These are phyloP conservation scores for Tympanoctomys barrerae DNA, from an alignment of 2,797 vertebrate genomes.

Conservation along the genomic window DNA sequence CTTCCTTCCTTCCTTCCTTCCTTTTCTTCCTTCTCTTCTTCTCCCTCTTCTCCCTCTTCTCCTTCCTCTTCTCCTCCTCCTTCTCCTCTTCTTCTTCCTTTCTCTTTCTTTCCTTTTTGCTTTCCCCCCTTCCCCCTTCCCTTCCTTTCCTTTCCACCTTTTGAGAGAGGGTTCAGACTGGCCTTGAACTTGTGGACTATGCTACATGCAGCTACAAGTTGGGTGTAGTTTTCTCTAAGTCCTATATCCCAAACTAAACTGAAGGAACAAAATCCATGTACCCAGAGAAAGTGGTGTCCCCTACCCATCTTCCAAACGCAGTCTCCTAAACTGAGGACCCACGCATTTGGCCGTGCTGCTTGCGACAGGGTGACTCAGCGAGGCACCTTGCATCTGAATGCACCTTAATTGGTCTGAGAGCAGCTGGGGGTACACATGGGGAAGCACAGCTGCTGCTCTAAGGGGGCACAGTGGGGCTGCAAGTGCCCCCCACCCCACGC, in stretches of 20 bases:
- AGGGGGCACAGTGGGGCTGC: neutral
- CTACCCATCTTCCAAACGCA: neutral
- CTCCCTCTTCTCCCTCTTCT: too few species aligned
- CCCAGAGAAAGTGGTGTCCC: neutral
- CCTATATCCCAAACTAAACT: neutral
- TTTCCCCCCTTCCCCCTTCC: neutral
- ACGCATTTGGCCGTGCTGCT: neutral
- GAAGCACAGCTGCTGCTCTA: neutral
- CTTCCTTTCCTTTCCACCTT: neutral
- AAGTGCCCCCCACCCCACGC: neutral
- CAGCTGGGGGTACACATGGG: neutral
- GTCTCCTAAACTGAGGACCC: neutral
- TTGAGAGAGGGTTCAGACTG: neutral
- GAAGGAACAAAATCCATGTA: neutral
- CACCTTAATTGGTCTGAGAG: neutral
- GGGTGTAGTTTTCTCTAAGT: neutral
- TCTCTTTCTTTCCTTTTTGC: too few species aligned
- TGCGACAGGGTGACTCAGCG: neutral
- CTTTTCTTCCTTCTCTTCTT: too few species aligned
- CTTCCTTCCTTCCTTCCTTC: neutral
- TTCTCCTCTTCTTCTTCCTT: too few species aligned
- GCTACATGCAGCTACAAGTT: neutral
- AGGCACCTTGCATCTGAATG: neutral
- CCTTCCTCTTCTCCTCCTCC: too few species aligned
- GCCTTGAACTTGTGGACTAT: neutral